Conservation (phyloP, 1,140 invertebrate genomes). For the Gryllus bimaculatus region DNA sequence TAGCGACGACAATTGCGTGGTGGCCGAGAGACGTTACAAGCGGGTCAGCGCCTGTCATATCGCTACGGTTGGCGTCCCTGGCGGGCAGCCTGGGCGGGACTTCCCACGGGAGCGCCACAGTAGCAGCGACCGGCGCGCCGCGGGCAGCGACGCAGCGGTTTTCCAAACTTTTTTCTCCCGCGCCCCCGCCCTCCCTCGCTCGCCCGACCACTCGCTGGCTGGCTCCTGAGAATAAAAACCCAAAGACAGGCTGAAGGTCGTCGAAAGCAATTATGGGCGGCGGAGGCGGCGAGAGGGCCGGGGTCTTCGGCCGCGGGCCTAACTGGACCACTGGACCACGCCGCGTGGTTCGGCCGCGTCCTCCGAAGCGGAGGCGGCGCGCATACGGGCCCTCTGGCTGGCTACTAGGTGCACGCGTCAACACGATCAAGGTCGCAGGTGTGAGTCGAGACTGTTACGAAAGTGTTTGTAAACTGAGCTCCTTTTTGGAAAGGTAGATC, state of each 20-base stretch:
- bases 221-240: not conserved
- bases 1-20: too few species aligned
- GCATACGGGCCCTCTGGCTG: not conserved
- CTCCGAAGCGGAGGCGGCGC: not conserved
- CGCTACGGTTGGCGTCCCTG: too few species aligned
- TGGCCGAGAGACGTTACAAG: too few species aligned
- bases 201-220: too few species aligned
- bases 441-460: too few species aligned
- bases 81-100: not conserved
- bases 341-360: not conserved
- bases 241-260: not conserved
- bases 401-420: too few species aligned
- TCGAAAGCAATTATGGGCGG: not conserved
- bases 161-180: not conserved
- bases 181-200: not conserved
- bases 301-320: not conserved
- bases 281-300: too few species aligned
- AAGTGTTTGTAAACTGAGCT: too few species aligned
- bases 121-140: too few species aligned
- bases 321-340: constrained; percentile 2
- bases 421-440: too few species aligned
- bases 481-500: too few species aligned
- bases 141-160: not conserved
- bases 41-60: too few species aligned
- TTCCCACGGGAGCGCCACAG: not conserved